phyloP scores from a whole-genome alignment of 2,888 invertebrate genomes.

The Endomychus coccineus region DNA sequence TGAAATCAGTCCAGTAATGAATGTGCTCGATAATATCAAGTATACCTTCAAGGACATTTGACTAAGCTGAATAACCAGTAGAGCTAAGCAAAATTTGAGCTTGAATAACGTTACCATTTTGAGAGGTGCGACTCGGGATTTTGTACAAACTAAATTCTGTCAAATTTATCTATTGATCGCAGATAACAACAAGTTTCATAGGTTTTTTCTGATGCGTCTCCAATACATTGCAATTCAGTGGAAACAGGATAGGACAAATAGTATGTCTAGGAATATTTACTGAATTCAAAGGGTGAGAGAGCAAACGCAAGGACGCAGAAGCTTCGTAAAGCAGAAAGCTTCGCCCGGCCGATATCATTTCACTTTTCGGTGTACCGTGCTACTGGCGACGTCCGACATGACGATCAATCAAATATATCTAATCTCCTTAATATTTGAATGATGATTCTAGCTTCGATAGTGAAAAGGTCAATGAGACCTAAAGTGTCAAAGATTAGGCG shows the following conservation, averaged over 20 bases:
- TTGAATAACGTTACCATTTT: conserved; percentile 1
- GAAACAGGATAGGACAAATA: conserved; percentile 1
- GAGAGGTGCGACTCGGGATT: conserved; percentile 4
- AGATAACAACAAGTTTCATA: too few species aligned
- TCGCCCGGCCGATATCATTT: too few species aligned
- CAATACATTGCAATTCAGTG: background rate
- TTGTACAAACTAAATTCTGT: conserved; percentile 1
- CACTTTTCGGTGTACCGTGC: too few species aligned
- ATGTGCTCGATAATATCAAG: conserved; percentile 2
- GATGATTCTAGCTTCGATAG: background rate
- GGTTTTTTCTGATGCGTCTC: conserved; percentile 1
- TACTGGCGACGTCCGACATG: too few species aligned
- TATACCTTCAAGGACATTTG: conserved; percentile 3
- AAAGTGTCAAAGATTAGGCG: too few species aligned
- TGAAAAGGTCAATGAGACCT: background rate
- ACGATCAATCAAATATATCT: too few species aligned
- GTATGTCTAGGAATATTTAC: background rate
- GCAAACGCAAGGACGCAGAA: too few species aligned
- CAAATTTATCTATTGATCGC: conserved; percentile 1
- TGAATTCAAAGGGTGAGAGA: background rate
- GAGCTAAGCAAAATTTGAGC: conserved; percentile 3
- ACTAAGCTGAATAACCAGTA: background rate
- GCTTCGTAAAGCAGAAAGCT: too few species aligned
- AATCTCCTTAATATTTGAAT: too few species aligned
- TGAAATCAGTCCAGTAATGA: background rate